Percentiles rank a stretch among this genome's conserved stretches.
phyloP scores from a whole-genome alignment of 1,140 invertebrate genomes.

The Idris sp. region DNA sequence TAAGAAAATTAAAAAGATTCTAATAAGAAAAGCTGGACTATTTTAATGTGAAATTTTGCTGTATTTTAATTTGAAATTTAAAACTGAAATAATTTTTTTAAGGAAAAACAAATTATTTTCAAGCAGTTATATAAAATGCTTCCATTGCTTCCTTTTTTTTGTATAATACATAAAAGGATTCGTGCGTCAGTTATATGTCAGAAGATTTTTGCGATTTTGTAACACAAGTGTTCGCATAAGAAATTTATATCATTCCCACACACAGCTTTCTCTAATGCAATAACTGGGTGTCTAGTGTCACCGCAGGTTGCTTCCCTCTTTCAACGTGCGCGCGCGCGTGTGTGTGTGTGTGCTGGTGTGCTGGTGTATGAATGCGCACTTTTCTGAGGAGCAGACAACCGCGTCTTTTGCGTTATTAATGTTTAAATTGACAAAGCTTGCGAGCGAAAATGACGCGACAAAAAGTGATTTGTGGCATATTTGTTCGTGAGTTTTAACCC shows the following conservation, averaged over 20 bases:
- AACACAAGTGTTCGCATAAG: constrained; percentile 17
- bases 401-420: constrained; percentile 29
- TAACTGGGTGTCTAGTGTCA: constrained; percentile 37
- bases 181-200: constrained; percentile 15
- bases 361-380: constrained; percentile 35
- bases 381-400: constrained; percentile 9
- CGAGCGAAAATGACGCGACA: constrained; percentile 37
- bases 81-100: too few relatives aligned
- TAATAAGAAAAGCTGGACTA: too few relatives aligned
- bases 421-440: constrained; percentile 32
- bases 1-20: too few relatives aligned
- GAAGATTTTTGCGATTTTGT: constrained; percentile 17
- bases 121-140: too few relatives aligned
- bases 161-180: too few relatives aligned
- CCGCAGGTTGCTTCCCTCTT: constrained; percentile 51
- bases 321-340: constrained; percentile 20
- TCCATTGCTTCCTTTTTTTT: too few relatives aligned
- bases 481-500: constrained; percentile 15
- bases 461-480: constrained; percentile 33
- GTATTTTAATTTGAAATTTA: too few relatives aligned
- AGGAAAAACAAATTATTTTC: too few relatives aligned
- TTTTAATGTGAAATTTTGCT: too few relatives aligned
- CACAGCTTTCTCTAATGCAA: constrained; percentile 40
- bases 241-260: constrained; percentile 40
- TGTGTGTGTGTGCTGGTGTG: too few relatives aligned